These are phyloP conservation scores for Scaptomyza flava DNA, from an alignment of 2,888 invertebrate species.

Conservation along the genomic window DNA sequence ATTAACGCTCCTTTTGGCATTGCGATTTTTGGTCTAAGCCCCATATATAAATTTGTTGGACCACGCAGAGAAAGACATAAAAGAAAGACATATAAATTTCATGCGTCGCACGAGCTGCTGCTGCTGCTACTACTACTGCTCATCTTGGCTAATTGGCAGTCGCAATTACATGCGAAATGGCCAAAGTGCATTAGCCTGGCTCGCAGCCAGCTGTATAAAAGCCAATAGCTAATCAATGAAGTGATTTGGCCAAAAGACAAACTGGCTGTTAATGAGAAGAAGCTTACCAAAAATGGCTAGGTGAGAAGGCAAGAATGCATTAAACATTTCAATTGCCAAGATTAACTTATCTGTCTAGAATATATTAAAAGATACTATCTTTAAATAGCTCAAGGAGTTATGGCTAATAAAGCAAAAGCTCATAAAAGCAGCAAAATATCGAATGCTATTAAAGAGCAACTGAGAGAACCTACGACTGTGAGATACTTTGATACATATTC, in stretches of 20 bases:
- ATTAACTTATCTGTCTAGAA: conserved; percentile 30
- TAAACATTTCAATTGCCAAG: conserved; percentile 50
- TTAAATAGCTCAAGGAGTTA: background rate
- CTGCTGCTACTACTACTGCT: conserved; percentile 17
- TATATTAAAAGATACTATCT: background rate
- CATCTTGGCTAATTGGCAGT: conserved; percentile 61
- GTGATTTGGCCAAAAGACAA: conserved; percentile 23
- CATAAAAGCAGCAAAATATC: conserved; percentile 38
- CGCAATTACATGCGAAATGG: conserved; percentile 48
- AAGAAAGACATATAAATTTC: conserved; percentile 51
- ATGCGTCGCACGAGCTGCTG: conserved; percentile 14
- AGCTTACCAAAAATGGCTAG: background rate
- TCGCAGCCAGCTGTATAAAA: conserved; percentile 3
- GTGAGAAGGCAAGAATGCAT: conserved; percentile 44
- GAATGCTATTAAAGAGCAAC: conserved; percentile 30
- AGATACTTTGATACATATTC: background rate
- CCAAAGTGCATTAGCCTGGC: conserved; percentile 52
- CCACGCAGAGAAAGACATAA: conserved; percentile 16
- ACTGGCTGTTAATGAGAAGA: conserved; percentile 36
- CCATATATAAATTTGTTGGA: conserved; percentile 30
- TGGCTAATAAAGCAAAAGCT: conserved; percentile 20
- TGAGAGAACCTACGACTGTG: background rate
- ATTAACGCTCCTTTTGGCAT: conserved; percentile 56
- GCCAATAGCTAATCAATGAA: conserved; percentile 42
- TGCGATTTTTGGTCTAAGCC: conserved; percentile 33